Evolutionary conservation across 2,113 vertebrate species (phyloP), one percentile per base, ranked within the genome.

Genomic region (Terrapene triunguis): DNA sequence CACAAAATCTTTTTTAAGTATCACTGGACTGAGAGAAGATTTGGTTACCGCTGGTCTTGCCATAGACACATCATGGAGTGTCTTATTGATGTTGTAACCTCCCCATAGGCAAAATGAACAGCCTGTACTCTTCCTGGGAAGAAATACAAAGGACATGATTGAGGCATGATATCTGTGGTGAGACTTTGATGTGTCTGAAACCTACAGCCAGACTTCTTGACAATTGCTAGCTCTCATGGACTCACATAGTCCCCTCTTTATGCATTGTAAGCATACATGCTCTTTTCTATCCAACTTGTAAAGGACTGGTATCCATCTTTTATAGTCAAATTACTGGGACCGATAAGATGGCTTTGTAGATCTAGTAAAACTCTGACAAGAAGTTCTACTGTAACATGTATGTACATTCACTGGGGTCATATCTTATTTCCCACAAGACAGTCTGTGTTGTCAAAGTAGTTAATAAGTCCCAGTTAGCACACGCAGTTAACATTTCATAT

Each of bases 41-140:
- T 87, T n/a, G 35, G 0, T 1, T 48, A 10, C 1, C 55, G 85
- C 32, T 80, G 19, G 14, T 91, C 24, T 79, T 92, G 10, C n/a
- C n/a, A 83, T 57, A 42, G 3, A 57, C 42, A 65, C 0, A 1
- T n/a, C 65, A 10, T 13, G 4, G 4, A 2, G 2, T 3, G 65
- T 0, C 16, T 89, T 94, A 11, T 78, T 89, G 76, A 53, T 0
- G 65, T 53, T 9, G 14, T 29, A 82, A 42, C 62, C 42, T 6
- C 7, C 5, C 79, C 72, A 14, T 10, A 59, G 21, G 6, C 42
- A 29, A 3, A 87, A 35, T 78, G 11, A 94, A 47, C 4, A 90
- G 4, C 1, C 4, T 9, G 35, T 65, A 22, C 5, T 87, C 22
- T 83, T 92, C 42, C 13, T 84, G 85, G 62, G 62, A 81, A 57